These are phyloP conservation scores for Pyrocoelia pectoralis DNA, from an alignment of 2,888 invertebrate genomes.

Conservation along the genomic window DNA sequence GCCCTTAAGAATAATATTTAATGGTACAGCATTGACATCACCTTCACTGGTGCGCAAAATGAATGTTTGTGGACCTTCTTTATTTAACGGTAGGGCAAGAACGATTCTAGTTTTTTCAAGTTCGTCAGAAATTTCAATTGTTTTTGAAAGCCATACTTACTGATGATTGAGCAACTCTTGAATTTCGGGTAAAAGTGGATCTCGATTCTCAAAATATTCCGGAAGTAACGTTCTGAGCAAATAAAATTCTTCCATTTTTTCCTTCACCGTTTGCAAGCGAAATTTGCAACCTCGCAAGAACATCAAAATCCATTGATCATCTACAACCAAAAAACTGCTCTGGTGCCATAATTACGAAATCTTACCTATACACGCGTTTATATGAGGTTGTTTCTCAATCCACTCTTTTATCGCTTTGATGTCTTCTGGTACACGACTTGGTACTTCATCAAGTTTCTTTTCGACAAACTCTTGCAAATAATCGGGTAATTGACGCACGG, in stretches of 20 bases:
- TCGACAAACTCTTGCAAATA: conserved; percentile 6
- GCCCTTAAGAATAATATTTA: not conserved
- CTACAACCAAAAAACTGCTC: conserved; percentile 24
- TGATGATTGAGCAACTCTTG: conserved; percentile 8
- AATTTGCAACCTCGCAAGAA: conserved; percentile 27
- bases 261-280: conserved; percentile 25
- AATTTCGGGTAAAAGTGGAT: conserved; percentile 19
- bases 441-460: conserved; percentile 58
- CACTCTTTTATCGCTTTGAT: conserved; percentile 63
- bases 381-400: conserved; percentile 64
- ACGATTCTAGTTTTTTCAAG: not conserved
- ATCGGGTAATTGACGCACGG: not conserved
- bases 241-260: conserved; percentile 27
- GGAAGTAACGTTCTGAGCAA: conserved; percentile 13
- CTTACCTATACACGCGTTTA: conserved; percentile 49
- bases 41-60: not conserved
- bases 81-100: not conserved
- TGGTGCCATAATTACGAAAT: not conserved
- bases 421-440: conserved; percentile 58
- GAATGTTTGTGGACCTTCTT: not conserved
- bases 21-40: not conserved
- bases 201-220: conserved; percentile 15
- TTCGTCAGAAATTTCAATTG: not conserved
- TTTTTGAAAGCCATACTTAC: conserved; percentile 21
- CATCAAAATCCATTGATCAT: conserved; percentile 15